Conservation (phyloP, 2,113 vertebrate species). For the Emberiza fucata region DNA sequence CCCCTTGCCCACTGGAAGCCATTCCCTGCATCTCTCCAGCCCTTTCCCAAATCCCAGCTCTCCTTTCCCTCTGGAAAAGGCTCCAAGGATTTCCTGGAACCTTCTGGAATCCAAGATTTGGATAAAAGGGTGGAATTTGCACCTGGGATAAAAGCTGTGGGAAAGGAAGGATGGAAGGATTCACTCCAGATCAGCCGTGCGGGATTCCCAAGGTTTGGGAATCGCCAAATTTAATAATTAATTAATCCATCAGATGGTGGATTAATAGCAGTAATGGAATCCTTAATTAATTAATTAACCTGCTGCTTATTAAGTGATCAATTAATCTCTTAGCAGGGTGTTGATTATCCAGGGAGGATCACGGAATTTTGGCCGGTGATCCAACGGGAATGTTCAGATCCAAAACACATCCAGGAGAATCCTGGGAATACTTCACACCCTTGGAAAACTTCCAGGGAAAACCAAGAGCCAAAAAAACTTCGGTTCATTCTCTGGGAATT, state of each 20-base stretch:
- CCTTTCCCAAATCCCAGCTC: neutral
- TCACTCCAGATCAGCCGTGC: too few relatives aligned
- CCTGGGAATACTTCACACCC: fast-evolving
- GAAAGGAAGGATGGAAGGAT: too few relatives aligned
- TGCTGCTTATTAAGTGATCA: neutral
- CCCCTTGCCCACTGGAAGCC: too few relatives aligned
- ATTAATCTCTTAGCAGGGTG: neutral
- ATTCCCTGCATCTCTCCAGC: too few relatives aligned
- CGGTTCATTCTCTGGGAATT: neutral
- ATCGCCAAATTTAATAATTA: too few relatives aligned
- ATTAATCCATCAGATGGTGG: too few relatives aligned
- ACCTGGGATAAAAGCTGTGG: neutral
- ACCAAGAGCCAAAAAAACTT: fast-evolving
- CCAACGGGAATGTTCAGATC: neutral
- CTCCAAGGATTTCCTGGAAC: neutral
- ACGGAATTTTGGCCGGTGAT: fast-evolving
- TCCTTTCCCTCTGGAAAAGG: too few relatives aligned
- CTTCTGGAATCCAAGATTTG: too few relatives aligned
- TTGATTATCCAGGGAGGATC: neutral
- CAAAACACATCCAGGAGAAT: fast-evolving
- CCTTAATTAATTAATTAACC: neutral
- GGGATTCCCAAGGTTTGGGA: too few relatives aligned
- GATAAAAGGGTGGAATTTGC: neutral
- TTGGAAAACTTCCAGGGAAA: neutral
- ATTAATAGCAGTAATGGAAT: fast-evolving